Conservation (phyloP, 2,797 vertebrate genomes). For the Enteromius anoplus region DNA sequence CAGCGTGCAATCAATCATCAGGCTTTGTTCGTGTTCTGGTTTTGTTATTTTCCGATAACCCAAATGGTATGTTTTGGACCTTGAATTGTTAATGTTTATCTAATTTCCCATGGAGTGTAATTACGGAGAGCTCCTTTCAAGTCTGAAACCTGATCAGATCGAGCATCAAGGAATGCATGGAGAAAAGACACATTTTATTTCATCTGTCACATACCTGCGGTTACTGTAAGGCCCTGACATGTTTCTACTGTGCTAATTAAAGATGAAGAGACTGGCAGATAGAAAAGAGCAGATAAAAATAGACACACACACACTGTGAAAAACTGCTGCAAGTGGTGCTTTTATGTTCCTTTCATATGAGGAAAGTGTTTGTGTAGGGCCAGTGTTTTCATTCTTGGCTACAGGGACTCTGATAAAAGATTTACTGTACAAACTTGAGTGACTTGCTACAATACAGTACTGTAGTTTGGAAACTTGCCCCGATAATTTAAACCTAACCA, state of each 20-base stretch:
- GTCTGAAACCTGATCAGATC: constrained; percentile 48
- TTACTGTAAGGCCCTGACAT: constrained; percentile 62
- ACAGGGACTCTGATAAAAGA: constrained; percentile 7
- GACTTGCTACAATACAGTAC: constrained; percentile 1
- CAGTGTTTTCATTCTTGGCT: constrained; percentile 16
- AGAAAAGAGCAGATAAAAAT: constrained; percentile 52
- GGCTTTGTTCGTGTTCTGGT: constrained; percentile 60
- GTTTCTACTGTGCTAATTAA: constrained; percentile 62
- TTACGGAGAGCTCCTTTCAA: constrained; percentile 55
- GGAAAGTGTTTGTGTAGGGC: constrained; percentile 22
- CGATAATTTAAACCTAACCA: background rate
- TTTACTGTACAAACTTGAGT: constrained; percentile 31
- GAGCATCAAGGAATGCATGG: constrained; percentile 61
- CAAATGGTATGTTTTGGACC: constrained; percentile 45
- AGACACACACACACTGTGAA: constrained; percentile 33
- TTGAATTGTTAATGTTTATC: constrained; percentile 48
- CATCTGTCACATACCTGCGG: constrained; percentile 65
- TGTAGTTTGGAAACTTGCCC: background rate
- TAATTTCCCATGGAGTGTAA: constrained; percentile 46
- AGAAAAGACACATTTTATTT: constrained; percentile 56
- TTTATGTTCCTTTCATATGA: background rate
- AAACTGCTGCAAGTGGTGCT: constrained; percentile 23
- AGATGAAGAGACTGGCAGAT: constrained; percentile 46
- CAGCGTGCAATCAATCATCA: constrained; percentile 62
- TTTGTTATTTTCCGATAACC: constrained; percentile 58